A percentile compares a stretch with the other conserved stretches of the same genome.
These are phyloP conservation scores for Ptychoptera albimana DNA, from an alignment of 2,888 invertebrate genomes.

Conservation along the genomic window DNA sequence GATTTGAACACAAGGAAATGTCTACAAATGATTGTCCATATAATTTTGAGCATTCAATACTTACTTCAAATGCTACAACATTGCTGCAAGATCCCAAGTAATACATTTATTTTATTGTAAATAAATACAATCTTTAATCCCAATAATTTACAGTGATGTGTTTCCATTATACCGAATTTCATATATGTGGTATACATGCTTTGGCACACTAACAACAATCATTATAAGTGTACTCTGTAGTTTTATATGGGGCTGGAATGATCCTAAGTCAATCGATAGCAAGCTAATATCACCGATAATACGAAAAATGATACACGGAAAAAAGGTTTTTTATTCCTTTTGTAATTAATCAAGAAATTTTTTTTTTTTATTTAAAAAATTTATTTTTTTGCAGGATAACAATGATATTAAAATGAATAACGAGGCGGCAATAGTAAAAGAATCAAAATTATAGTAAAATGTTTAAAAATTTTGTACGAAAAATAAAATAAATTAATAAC, in stretches of 20 bases:
- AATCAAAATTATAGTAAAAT: neutral
- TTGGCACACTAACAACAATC: conserved; percentile 40
- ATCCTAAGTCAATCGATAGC: conserved; percentile 39
- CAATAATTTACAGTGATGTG: conserved; percentile 17
- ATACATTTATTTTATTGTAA: neutral
- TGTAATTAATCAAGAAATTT: no score
- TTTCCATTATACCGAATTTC: conserved; percentile 48
- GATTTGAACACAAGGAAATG: conserved; percentile 48
- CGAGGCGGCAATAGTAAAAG: neutral
- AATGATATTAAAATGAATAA: neutral
- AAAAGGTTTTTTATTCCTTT: neutral
- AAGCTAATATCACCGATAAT: conserved; percentile 49
- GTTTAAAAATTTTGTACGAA: neutral
- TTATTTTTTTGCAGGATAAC: no score
- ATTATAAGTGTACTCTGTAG: conserved; percentile 26
- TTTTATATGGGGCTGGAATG: conserved; percentile 29
- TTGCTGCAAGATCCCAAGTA: conserved; percentile 15
- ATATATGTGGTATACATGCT: conserved; percentile 63
- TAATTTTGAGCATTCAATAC: conserved; percentile 30
- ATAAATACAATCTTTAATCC: neutral
- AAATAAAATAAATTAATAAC: neutral
- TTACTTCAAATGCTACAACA: conserved; percentile 12
- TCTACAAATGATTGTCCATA: conserved; percentile 46
- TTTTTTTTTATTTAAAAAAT: no score
- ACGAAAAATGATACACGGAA: conserved; percentile 22